A percentile compares a stretch with the other conserved stretches of the same genome.
These are phyloP conservation scores for Epinotia demarniana DNA, from an alignment of 2,888 invertebrate species.

Conservation along the genomic window DNA sequence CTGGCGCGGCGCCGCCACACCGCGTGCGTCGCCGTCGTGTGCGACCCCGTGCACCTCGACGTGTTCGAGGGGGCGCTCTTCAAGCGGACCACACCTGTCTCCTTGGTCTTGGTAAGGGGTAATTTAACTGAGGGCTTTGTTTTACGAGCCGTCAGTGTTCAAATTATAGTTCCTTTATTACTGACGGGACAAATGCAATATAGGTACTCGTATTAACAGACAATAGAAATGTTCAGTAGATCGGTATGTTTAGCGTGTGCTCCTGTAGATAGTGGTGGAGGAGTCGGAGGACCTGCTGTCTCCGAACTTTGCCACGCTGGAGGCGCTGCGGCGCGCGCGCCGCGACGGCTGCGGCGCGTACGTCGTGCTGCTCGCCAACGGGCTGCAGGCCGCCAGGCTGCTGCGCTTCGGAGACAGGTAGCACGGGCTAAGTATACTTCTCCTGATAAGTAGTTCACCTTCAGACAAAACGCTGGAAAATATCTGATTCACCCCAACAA, in stretches of 20 bases:
- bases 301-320: slow-evolving; percentile 85
- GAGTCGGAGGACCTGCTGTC: slow-evolving; percentile 87
- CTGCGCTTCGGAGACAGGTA: slow-evolving; percentile 89
- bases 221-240: too few species aligned
- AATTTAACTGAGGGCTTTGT: neutral
- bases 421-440: neutral
- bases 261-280: slow-evolving; percentile 81
- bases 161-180: too few species aligned
- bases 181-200: too few species aligned
- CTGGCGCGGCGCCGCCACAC: slow-evolving; percentile 62
- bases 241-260: neutral
- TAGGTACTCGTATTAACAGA: too few species aligned
- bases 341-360: slow-evolving; percentile 89
- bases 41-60: slow-evolving; percentile 81
- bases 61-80: slow-evolving; percentile 81
- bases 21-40: slow-evolving; percentile 82
- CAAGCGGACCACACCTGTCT: slow-evolving; percentile 69
- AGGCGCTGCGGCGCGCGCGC: slow-evolving; percentile 83
- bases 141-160: too few species aligned
- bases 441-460: neutral
- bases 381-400: slow-evolving; percentile 87
- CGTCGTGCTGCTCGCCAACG: slow-evolving; percentile 89
- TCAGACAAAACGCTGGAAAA: too few species aligned
- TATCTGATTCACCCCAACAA: too few species aligned
- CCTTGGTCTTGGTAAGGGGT: slow-evolving; percentile 80